A percentile compares a stretch with the other conserved stretches of the same genome.
Evolutionary conservation across 2,113 vertebrate genomes (phyloP).

Genomic region (Corythaixoides concolor): DNA sequence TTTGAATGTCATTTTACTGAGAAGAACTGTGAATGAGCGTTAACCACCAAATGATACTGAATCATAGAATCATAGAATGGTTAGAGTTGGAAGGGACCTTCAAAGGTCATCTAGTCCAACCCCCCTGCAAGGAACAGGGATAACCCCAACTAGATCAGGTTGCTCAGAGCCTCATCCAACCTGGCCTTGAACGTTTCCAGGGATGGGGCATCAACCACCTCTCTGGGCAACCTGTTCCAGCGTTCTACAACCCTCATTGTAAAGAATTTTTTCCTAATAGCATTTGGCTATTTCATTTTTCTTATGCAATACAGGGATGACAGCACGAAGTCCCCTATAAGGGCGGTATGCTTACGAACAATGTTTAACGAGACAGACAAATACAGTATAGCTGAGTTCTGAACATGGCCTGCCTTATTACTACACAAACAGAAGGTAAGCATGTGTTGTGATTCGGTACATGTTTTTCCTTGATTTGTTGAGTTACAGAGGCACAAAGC

Average conservation of each 20-base stretch:
- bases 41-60: neutral
- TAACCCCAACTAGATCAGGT: too few relatives aligned
- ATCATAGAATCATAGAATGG: too few relatives aligned
- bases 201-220: too few relatives aligned
- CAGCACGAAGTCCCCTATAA: neutral
- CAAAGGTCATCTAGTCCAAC: too few relatives aligned
- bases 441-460: neutral
- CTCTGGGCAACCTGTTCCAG: too few relatives aligned
- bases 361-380: neutral
- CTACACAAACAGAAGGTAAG: neutral
- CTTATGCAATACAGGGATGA: neutral
- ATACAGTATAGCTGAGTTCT: neutral
- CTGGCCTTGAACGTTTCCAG: too few relatives aligned
- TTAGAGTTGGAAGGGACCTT: too few relatives aligned
- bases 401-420: neutral
- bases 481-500: neutral
- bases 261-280: too few relatives aligned
- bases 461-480: neutral
- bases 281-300: neutral
- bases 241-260: too few relatives aligned
- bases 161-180: too few relatives aligned
- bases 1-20: neutral
- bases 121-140: too few relatives aligned
- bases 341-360: neutral
- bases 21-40: neutral